Evolutionary conservation across 2,888 invertebrate genomes (phyloP).

Genomic region (Drosophila merina): DNA sequence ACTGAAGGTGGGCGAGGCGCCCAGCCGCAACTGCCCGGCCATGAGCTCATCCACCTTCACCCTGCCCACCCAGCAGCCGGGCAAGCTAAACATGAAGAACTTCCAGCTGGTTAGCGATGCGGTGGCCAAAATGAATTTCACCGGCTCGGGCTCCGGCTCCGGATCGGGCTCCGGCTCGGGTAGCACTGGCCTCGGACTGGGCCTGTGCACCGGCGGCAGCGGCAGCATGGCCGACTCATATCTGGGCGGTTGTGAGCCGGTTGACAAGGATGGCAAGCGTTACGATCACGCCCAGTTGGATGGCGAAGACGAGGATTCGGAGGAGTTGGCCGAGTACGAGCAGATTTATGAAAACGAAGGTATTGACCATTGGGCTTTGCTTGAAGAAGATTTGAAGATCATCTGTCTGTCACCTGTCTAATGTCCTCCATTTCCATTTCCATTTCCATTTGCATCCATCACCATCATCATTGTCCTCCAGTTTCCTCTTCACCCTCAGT

Average conservation of each 20-base stretch:
- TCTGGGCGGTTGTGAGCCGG: conserved; percentile 65
- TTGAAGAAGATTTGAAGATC: no score
- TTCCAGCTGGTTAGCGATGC: conserved; percentile 95
- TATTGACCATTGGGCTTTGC: conserved; percentile 12
- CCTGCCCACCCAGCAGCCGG: conserved; percentile 88
- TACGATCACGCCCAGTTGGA: conserved; percentile 89
- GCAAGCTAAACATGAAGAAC: conserved; percentile 94
- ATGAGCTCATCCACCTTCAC: conserved; percentile 70
- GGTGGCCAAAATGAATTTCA: conserved; percentile 89
- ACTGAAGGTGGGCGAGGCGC: conserved; percentile 85
- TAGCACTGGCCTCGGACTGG: conserved; percentile 30
- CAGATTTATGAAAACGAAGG: conserved; percentile 88
- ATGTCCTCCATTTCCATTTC: neutral
- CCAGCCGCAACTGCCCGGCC: conserved; percentile 70
- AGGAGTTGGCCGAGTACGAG: conserved; percentile 90
- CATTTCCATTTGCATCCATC: no score
- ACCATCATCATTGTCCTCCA: neutral
- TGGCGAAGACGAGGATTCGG: conserved; percentile 89
- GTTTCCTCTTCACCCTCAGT: conserved; percentile 1
- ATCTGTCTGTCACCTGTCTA: neutral
- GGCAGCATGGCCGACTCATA: conserved; percentile 81
- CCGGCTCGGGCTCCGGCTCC: conserved; percentile 37
- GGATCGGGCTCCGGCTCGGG: conserved; percentile 33
- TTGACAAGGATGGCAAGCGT: conserved; percentile 81
- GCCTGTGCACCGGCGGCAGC: conserved; percentile 40